Evolutionary conservation across 35 echinoderm and acorn worm species (phyloP).

Genomic region (Antedon bifida): DNA sequence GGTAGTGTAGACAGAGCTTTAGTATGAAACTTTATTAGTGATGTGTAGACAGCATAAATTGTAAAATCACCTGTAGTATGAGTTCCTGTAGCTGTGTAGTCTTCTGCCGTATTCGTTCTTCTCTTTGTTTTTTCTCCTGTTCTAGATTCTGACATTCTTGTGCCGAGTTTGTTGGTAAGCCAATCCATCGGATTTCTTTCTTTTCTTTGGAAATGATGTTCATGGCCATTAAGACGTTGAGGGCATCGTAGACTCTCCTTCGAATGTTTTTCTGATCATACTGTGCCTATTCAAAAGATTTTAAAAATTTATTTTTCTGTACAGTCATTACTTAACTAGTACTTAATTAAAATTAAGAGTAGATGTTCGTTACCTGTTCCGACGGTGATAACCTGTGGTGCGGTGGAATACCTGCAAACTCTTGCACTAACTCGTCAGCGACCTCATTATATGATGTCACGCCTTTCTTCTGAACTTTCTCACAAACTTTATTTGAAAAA

Average conservation of each 20-base stretch:
- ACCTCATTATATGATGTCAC: slow-evolving; percentile 97
- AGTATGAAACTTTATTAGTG: no score
- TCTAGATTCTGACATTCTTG: slow-evolving; percentile 93
- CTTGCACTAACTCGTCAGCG: slow-evolving; percentile 83
- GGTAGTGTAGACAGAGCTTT: no score
- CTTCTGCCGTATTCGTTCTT: slow-evolving; percentile 96
- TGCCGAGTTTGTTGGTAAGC: slow-evolving; percentile 88
- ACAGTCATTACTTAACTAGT: no score
- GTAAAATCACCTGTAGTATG: slow-evolving; percentile 94
- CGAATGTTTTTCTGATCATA: slow-evolving; percentile 99
- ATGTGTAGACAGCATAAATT: no score
- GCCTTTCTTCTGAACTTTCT: slow-evolving; percentile 92
- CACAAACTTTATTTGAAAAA: slow-evolving; percentile 98
- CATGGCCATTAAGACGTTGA: slow-evolving; percentile 99
- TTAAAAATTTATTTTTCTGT: neutral
- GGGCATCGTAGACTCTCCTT: slow-evolving; percentile 93
- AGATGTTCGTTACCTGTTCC: slow-evolving; percentile 30
- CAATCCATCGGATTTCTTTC: slow-evolving; percentile 97
- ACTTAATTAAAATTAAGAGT: no score
- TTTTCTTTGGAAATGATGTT: slow-evolving; percentile 99
- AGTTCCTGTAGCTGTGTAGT: slow-evolving; percentile 86
- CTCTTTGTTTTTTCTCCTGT: slow-evolving; percentile 60
- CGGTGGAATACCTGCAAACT: slow-evolving; percentile 59
- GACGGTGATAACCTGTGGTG: slow-evolving; percentile 18
- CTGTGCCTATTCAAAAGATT: slow-evolving; percentile 47